Evolutionary conservation across 2,113 vertebrate genomes (phyloP).

Genomic region (Columba livia): DNA sequence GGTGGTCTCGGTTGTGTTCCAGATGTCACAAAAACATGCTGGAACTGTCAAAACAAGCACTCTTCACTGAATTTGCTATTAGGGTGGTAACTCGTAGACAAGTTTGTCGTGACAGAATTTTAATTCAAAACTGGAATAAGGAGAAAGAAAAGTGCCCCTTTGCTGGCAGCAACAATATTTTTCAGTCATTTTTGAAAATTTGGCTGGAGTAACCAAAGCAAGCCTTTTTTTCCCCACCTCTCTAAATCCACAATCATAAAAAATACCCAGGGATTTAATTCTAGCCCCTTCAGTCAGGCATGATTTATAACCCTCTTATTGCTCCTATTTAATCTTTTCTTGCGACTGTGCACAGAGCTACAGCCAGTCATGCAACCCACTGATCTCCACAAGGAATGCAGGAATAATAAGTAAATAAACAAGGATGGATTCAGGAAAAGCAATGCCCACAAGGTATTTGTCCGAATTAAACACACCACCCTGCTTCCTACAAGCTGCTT

Average conservation of each 20-base stretch:
- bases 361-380: neutral
- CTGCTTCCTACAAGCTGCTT: neutral
- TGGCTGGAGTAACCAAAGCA: neutral
- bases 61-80: neutral
- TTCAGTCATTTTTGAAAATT: neutral
- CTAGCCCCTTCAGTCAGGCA: neutral
- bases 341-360: neutral
- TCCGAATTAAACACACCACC: neutral
- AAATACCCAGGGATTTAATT: neutral
- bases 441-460: neutral
- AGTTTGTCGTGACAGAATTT: neutral
- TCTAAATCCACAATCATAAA: neutral
- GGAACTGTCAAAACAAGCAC: neutral
- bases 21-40: neutral
- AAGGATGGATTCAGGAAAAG: conserved; percentile 22
- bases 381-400: conserved; percentile 41
- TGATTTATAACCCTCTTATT: neutral
- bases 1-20: neutral
- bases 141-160: neutral
- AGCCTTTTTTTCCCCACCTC: neutral
- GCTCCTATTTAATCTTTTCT: neutral
- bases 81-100: neutral
- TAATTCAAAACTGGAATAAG: neutral
- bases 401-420: conserved; percentile 20
- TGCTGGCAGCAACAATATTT: neutral